These are phyloP conservation scores for Verasper variegatus DNA, from an alignment of 2,113 vertebrate genomes.

Conservation along the genomic window DNA sequence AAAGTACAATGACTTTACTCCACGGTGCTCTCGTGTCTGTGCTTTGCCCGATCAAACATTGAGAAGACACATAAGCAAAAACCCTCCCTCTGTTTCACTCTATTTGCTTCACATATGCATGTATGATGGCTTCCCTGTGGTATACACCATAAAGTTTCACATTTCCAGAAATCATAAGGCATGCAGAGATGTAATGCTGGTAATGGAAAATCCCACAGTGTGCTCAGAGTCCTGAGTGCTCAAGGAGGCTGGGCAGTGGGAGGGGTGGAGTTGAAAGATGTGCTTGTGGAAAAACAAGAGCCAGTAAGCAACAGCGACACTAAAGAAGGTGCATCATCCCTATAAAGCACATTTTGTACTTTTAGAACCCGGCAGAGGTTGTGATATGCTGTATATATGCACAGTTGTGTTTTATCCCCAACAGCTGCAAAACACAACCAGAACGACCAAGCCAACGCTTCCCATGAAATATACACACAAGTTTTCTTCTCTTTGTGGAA, in stretches of 20 bases:
- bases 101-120: not conserved
- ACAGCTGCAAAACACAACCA: not conserved
- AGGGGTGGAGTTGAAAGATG: slow-evolving; percentile 7
- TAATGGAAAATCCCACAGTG: slow-evolving; percentile 62
- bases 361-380: too few relatives aligned
- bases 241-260: slow-evolving; percentile 9
- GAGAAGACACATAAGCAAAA: not conserved
- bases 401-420: not conserved
- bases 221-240: slow-evolving; percentile 22
- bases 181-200: slow-evolving; percentile 1
- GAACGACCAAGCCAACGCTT: not conserved
- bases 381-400: not conserved
- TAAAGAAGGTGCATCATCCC: slow-evolving; percentile 4
- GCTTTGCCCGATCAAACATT: not conserved
- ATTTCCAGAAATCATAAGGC: slow-evolving; percentile 31
- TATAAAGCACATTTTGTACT: too few relatives aligned
- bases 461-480: not conserved
- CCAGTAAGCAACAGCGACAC: not conserved
- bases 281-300: slow-evolving; percentile 1
- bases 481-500: not conserved
- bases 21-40: not conserved
- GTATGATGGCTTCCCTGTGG: not conserved
- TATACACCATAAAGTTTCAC: slow-evolving; percentile 8
- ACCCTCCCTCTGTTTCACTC: not conserved
- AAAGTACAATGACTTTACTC: not conserved